A percentile compares a stretch with the other conserved stretches of the same genome.
These are phyloP conservation scores for Beaufortia kweichowensis DNA, from an alignment of 2,113 vertebrate genomes.

Conservation along the genomic window DNA sequence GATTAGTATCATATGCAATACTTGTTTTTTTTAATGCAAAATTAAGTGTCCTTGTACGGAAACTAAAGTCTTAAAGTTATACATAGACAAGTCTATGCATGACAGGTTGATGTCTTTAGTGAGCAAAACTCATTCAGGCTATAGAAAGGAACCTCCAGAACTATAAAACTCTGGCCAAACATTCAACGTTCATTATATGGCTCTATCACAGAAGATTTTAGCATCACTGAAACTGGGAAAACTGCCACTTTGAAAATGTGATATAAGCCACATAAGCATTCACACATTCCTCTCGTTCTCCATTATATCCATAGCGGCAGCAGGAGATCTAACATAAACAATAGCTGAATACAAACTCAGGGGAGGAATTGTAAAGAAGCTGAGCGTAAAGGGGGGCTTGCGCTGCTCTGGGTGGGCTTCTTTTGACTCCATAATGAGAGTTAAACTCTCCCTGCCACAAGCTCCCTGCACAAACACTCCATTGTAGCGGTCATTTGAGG, in stretches of 20 bases:
- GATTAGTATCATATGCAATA: not conserved
- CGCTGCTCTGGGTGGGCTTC: slow-evolving; percentile 41
- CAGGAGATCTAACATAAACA: slow-evolving; percentile 49
- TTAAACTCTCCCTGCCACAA: slow-evolving; percentile 57
- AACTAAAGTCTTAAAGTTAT: not conserved
- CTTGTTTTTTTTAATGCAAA: not conserved
- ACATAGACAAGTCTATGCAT: too few relatives aligned
- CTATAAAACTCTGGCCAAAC: slow-evolving; percentile 7
- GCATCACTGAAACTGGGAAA: slow-evolving; percentile 46
- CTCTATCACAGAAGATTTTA: slow-evolving; percentile 28
- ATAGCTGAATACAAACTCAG: slow-evolving; percentile 57
- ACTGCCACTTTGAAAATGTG: slow-evolving; percentile 46
- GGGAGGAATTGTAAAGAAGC: slow-evolving; percentile 49
- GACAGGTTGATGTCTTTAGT: not conserved
- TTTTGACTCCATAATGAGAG: slow-evolving; percentile 65
- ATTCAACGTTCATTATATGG: slow-evolving; percentile 43
- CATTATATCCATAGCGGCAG: slow-evolving; percentile 55
- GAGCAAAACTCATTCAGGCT: not conserved
- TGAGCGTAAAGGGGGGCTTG: slow-evolving; percentile 30
- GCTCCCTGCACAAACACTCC: slow-evolving; percentile 56
- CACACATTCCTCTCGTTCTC: slow-evolving; percentile 49
- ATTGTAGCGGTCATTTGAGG: slow-evolving; percentile 41
- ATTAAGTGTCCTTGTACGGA: not conserved
- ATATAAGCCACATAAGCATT: slow-evolving; percentile 44
- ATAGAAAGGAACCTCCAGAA: not conserved